A percentile compares a stretch with the other conserved stretches of the same genome.
phyloP scores from a whole-genome alignment of 2,113 vertebrate genomes.

The Mustelus asterias region DNA sequence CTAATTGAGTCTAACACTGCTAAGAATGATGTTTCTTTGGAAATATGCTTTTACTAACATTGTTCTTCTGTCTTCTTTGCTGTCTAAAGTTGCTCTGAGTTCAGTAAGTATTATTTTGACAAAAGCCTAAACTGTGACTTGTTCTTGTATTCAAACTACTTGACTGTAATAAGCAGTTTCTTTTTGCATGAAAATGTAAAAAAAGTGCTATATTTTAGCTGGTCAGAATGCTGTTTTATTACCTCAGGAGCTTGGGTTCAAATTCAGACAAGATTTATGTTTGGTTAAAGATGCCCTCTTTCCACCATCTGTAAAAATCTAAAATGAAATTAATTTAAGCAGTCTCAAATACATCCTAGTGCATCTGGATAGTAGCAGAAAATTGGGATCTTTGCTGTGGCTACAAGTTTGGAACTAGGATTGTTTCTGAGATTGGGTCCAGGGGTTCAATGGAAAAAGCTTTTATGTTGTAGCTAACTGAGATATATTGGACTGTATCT shows the following conservation, averaged over 20 bases:
- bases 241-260: neutral
- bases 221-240: neutral
- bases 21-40: neutral
- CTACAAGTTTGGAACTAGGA: neutral
- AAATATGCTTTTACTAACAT: conserved; percentile 50
- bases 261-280: neutral
- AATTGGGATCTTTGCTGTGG: neutral
- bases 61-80: conserved; percentile 52
- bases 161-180: neutral
- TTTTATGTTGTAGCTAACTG: neutral
- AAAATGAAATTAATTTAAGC: neutral
- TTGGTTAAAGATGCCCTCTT: neutral
- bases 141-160: neutral
- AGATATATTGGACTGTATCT: neutral
- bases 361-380: neutral
- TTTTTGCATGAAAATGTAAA: neutral
- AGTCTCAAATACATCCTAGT: neutral
- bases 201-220: neutral
- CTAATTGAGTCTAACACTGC: conserved; percentile 2
- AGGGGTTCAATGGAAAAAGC: neutral
- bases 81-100: conserved; percentile 56
- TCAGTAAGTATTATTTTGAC: conserved; percentile 58
- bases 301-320: neutral
- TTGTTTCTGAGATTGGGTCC: neutral
- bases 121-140: neutral